Conservation (phyloP, 2,888 invertebrate genomes). For the Mesoligia furuncula region DNA sequence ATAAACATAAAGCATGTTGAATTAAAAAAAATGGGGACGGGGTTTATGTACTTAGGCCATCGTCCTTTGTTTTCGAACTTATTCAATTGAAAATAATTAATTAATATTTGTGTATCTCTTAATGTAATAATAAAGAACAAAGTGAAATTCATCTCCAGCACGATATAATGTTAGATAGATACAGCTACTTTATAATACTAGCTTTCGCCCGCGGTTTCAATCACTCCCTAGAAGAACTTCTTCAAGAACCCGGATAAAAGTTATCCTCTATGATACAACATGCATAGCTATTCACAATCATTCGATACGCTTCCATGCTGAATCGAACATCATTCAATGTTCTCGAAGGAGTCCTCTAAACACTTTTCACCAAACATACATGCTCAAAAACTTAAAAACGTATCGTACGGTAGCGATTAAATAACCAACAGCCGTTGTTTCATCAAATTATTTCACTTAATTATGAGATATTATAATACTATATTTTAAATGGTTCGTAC, state of each 20-base stretch:
- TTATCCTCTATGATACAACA: too few species aligned
- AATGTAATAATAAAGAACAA: neutral
- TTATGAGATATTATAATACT: neutral
- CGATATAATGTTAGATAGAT: neutral
- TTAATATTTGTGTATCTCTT: neutral
- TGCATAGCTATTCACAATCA: too few species aligned
- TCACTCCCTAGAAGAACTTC: neutral
- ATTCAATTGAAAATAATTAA: constrained; percentile 18
- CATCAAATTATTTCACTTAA: neutral
- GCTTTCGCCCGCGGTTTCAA: neutral
- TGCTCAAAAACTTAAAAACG: neutral
- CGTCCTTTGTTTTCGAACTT: neutral
- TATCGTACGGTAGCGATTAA: neutral
- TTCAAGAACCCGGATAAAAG: neutral
- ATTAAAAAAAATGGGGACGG: neutral
- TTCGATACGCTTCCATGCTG: too few species aligned
- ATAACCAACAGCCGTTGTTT: neutral
- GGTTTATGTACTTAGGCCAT: neutral
- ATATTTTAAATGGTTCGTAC: neutral
- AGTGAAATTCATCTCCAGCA: neutral
- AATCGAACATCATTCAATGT: neutral
- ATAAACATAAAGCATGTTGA: neutral
- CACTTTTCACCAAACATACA: neutral
- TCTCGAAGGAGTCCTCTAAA: neutral
- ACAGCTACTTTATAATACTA: neutral